Evolutionary conservation across 2,888 invertebrate genomes (phyloP), one percentile per base, ranked within the genome.

Genomic region (Campoplex nolae): DNA sequence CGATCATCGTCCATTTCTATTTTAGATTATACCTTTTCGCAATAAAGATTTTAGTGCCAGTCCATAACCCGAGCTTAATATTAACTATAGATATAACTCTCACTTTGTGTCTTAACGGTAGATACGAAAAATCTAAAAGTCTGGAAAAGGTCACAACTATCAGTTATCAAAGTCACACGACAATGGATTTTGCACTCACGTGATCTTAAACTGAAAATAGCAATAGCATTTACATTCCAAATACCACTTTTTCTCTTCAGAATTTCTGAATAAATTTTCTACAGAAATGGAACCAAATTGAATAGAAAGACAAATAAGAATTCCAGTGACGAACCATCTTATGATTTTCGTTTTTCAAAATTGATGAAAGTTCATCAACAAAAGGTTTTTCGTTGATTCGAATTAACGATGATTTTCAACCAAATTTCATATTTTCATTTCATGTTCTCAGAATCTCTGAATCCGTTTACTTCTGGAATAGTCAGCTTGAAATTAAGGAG

Each of bases 1-100:
- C 70, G 45, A 71, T 51, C n/a, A 16, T 62, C 58, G 13, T 79
- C 48, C 58, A 71, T 79, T 79, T 71, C 71, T 48, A 79, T 79
- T 79, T 35, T 35, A 28, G 35, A 79, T 71, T 79, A 79, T 79
- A 79, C 58, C 45, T n/a, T 56, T 79, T 56, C n/a, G 35, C 48
- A 48, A 71, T 71, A 56, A 79, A 70, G 79, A 78, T 79, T 79
- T 79, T 79, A 79, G 71, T 71, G 8, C 71, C 32, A 9, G 7
- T 45, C 65, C n/a, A 48, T 32, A 48, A 76, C 7, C 42, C 16
- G 38, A 56, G n/a, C 54, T 42, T 78, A 6, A 45, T 32, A n/a
- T 42, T 48, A n/a, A n/a, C 18, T 18, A 38, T 38, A 65, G 28
- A 0, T 56, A 68, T 18, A 54, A 28, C 18, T 68, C 38, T 23